Conservation (phyloP, 1,140 invertebrate species). For the Pristionchus pacificus region DNA sequence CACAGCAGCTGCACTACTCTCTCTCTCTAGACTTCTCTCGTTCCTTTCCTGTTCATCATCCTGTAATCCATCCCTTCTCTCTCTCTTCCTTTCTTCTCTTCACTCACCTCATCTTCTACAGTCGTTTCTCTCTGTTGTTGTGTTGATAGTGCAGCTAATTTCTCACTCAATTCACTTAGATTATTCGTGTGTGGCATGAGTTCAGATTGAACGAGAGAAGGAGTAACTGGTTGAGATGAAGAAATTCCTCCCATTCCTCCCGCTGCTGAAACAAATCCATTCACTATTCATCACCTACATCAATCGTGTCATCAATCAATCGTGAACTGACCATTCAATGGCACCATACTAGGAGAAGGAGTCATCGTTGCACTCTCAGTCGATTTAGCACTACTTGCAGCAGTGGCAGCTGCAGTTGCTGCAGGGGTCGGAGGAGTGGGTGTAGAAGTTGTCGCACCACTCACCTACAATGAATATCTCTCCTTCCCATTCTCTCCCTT, state of each 20-base stretch:
- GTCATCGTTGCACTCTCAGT: constrained; percentile 1
- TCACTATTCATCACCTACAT: neutral
- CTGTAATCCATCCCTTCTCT: constrained; percentile 23
- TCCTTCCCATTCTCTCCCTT: neutral
- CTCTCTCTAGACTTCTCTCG: constrained; percentile 1
- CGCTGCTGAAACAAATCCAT: too few relatives aligned
- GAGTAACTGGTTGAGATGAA: constrained; percentile 9
- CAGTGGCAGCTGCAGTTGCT: neutral
- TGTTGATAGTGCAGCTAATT: constrained; percentile 15
- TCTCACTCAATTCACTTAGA: constrained; percentile 17
- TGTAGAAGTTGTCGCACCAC: neutral
- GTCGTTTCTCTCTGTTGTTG: constrained; percentile 24
- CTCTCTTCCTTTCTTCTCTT: constrained; percentile 34
- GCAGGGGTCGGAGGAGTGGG: neutral
- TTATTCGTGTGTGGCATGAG: constrained; percentile 21
- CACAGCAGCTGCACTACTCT: constrained; percentile 10
- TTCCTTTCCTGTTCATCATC: constrained; percentile 23
- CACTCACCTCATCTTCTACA: constrained; percentile 28
- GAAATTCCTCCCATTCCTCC: constrained; percentile 1
- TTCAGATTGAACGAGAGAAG: constrained; percentile 18
- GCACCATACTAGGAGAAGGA: constrained; percentile 1
- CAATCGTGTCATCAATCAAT: neutral
- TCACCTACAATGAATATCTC: neutral
- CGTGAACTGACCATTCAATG: constrained; percentile 14
- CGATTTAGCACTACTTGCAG: neutral